Evolutionary conservation across 2,888 invertebrate species (phyloP), one percentile per base, ranked within the genome.

Genomic region (Volucella inanis): DNA sequence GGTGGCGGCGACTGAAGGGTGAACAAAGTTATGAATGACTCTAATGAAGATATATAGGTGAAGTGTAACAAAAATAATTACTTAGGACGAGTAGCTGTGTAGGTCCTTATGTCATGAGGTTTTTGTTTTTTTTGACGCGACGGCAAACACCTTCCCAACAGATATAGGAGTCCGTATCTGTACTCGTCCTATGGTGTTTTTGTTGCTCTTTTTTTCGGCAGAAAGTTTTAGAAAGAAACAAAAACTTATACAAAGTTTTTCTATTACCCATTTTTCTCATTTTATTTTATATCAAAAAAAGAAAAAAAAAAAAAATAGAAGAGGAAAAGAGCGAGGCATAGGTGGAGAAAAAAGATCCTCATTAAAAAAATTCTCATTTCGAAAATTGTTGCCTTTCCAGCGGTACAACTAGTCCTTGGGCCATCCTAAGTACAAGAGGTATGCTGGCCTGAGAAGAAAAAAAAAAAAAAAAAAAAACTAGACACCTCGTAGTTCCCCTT

Each of bases 21-120:
- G 14, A 39, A 71, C 65, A 81, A 81, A 85, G 81, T 85, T 85
- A 85, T 85, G 85, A 85, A 85, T 85, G 85, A 77, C 81, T 85
- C 61, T 81, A 81, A 81, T 85, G 85, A 85, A 85, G 85, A 85
- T 72, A 71, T 77, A 68, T 76, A 77, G 76, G 54, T 77, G 57
- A 65, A 81, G 85, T 76, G 72, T 76, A 67, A 81, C 76, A 72
- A 81, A 85, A 85, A 76, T 85, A 85, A 85, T 85, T 85, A 85
- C 81, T 85, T 81, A 81, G 31, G 6, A 31, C 31, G 31, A 31
- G 85, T 57, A 77, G 76, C 81, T 64, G 38, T 72, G 84, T 39
- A n/a, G 45, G 31, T 50, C 8, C 9, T 12, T 10, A n/a, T 43
- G 47, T 45, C 22, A 38, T 49, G 52, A 43, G 15, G 8, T 6